Percentiles rank a stretch among this genome's conserved stretches.
Evolutionary conservation across 1,140 invertebrate genomes (phyloP).

Genomic region (Drosophila lacertosa): DNA sequence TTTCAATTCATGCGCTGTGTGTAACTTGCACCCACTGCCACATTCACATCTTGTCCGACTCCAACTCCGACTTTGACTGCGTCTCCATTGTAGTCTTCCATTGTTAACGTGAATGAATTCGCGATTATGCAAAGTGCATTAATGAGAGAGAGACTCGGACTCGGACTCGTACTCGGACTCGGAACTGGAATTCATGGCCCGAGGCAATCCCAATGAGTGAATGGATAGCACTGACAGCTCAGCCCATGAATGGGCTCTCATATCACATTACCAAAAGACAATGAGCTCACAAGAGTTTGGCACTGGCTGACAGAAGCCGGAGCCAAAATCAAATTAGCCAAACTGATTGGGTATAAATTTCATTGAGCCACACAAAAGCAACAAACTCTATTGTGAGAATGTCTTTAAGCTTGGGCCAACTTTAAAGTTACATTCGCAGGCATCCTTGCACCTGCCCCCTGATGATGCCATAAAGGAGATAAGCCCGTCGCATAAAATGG

Average conservation of each 20-base stretch:
- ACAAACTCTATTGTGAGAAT: constrained; percentile 15
- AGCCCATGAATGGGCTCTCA: constrained; percentile 53
- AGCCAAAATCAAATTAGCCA: constrained; percentile 40
- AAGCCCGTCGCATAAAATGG: constrained; percentile 81
- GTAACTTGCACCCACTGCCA: constrained; percentile 47
- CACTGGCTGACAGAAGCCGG: constrained; percentile 14
- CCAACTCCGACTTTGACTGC: constrained; percentile 2
- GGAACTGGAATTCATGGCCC: constrained; percentile 30
- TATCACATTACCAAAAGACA: constrained; percentile 75
- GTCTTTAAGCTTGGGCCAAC: not conserved
- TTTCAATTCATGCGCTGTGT: constrained; percentile 75
- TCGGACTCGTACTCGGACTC: no score
- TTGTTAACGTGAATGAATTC: constrained; percentile 70
- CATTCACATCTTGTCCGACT: constrained; percentile 29
- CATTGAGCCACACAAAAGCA: constrained; percentile 28
- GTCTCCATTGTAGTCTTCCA: constrained; percentile 40
- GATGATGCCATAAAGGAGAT: constrained; percentile 80
- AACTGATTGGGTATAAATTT: constrained; percentile 48
- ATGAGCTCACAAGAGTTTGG: constrained; percentile 38
- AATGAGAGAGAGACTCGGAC: constrained; percentile 76
- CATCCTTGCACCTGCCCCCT: constrained; percentile 53
- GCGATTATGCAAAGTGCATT: constrained; percentile 81
- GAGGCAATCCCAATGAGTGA: constrained; percentile 44
- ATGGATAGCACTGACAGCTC: constrained; percentile 44
- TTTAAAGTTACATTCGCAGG: no score